Base-by-base conservation (phyloP, 2,797 vertebrate species). In the Ctenopoma multispine region DNA sequence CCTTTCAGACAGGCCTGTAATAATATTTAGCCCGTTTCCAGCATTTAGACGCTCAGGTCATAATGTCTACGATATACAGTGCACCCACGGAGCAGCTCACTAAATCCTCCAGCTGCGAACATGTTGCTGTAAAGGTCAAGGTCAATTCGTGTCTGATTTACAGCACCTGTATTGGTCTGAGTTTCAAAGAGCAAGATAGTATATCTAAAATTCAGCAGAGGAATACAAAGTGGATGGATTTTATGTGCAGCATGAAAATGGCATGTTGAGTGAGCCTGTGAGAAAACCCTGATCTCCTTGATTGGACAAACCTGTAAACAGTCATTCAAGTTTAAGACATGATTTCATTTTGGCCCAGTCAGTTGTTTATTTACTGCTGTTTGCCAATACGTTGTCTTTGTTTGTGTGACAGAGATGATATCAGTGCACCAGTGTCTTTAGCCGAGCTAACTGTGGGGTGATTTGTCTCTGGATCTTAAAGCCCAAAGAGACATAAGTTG, bases 381-480 rank as follows among this genome's bases (percentile, higher is more conserved):
- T 64, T 63, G 27, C 65, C 56, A 56, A 1, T 51, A 64, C 54
- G 36, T 44, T 40, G 18, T 59, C 46, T 76, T 49, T 75, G 58
- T 81, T 63, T 64, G 20, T 34, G 58, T 57, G 58, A 63, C 74
- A 54, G 60, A 4, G 20, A 55, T 84, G 69, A 84, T 67, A 62
- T 82, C 62, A 79, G 61, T 40, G 54, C 46, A 48, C 47, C 47
- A 13, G 57, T 55, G 63, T 73, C 54, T 68, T 71, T 10, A 51
- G 55, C 63, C 64, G 38, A 50, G 48, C 69, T 83, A 76, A 87
- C 75, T 74, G 43, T 46, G 48, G 51, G 81, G 63, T 67, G 43
- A 87, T 84, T 87, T 85, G 77, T 84, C 69, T 65, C 27, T 6
- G 55, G 68, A 82, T 82, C 60, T 77, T 43, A 84, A 76, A 66